Evolutionary conservation across 2,888 invertebrate species (phyloP), one percentile per base, ranked within the genome.

Genomic region (Amiota mariae): DNA sequence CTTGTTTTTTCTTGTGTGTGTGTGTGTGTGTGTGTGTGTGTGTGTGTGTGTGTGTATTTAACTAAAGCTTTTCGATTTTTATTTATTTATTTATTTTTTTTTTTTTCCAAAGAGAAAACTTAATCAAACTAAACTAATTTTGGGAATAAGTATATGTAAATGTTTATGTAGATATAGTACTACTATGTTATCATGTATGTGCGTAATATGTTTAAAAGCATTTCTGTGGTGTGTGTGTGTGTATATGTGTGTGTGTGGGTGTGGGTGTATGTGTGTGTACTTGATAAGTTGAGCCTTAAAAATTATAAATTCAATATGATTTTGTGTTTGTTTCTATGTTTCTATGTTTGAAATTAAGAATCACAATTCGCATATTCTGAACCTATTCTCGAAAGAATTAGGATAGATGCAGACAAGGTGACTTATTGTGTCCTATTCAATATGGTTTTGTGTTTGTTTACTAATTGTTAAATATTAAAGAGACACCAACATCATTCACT

Each of bases 21-120:
- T 59, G 59, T 59, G 18, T n/a, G 8, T 59, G 12, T 18, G 15
- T 59, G 24, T 1, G n/a, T 61, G 12, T 24, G 24, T 59, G n/a
- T 13, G 8, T 57, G 11, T 15, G n/a, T 57, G 20, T 1, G n/a
- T 59, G 11, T 24, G 24, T 59, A 15, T 46, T 46, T 70, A 76
- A 76, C 74, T 80, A 77, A 80, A 79, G 75, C 76, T 78, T 80
- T 77, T 72, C 73, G 49, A 68, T 75, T 64, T 70, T 72, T 36
- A 56, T 20, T 72, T 59, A 73, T 73, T 56, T 70, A 75, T 67
- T n/a, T n/a, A 59, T 72, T 59, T 74, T 73, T 56, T 70, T 76
- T 67, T 74, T 73, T 56, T 70, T 76, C 70, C 57, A 61, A 67
- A 57, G 13, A 46, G 15, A 73, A 70, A 59, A 59, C 70, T n/a